Base-by-base conservation (phyloP, 2,113 vertebrate genomes). In the Leptosomus discolor region DNA sequence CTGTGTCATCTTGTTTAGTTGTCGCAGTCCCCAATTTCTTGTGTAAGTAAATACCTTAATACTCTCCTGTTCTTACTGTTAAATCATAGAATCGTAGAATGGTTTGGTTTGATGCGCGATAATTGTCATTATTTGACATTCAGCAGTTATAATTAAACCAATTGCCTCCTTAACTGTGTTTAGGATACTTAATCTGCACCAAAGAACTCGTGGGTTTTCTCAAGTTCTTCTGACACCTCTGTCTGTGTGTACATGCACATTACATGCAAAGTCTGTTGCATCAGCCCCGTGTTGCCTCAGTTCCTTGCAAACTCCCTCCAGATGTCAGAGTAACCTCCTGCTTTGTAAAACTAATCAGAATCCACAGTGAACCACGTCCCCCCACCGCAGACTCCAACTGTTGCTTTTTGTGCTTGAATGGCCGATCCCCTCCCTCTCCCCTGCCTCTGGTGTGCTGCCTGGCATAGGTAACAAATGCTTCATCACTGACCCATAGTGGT, bases 401-500 rank as follows among this genome's bases (percentile, higher is more conserved):
- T 90, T 94, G 81, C 89, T 90, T 96, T 94, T 84, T 94, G 86
- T 76, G 58, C 85, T 43, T 13, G 48, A 78, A 78, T 5, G 73
- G 87, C 84, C 0, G 6, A 54, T 92, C 45, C 39, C 85, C 67
- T 64, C 75, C 53, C 73, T 91, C 78, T 88, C 34, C 12, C 58
- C 43, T 69, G 76, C 80, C 92, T 78, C 92, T 89, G 88, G 83
- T 91, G 87, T 67, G 91, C 89, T 92, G 94, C 95, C 94, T 94
- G 87, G 91, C 75, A 74, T 85, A 92, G 90, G 85, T 85, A 97
- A 95, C 90, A 94, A 96, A 94, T 65, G 73, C 71, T 85, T 85
- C 2, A 11, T 90, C 68, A 75, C 56, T 95, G 94, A 96, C 94
- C 94, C 90, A 12, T 95, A 1, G 54, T 70, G 83, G 76, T 87